These are phyloP conservation scores for Typhlomys cinereus DNA, from an alignment of 2,113 vertebrate genomes.

Conservation along the genomic window DNA sequence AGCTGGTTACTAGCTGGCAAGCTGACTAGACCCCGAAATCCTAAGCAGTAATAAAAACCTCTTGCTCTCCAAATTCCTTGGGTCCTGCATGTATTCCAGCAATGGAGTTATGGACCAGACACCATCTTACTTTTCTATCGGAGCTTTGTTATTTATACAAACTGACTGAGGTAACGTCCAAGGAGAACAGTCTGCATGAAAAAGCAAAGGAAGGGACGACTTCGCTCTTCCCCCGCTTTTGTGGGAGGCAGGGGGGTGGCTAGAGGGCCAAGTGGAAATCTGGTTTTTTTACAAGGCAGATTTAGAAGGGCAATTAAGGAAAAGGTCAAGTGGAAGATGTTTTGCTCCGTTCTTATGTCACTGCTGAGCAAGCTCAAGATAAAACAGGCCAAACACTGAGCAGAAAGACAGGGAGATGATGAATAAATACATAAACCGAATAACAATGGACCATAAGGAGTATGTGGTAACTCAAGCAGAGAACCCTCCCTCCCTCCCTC, in stretches of 20 bases:
- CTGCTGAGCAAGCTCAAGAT: slow-evolving; percentile 37
- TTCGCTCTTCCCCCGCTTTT: background rate
- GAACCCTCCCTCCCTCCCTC: background rate
- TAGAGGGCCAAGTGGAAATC: background rate
- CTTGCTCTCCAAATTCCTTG: too few relatives aligned
- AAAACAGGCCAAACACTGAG: background rate
- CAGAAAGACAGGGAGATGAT: background rate
- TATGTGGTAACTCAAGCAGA: background rate
- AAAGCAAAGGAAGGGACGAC: background rate
- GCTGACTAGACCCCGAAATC: too few relatives aligned
- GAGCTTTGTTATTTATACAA: background rate
- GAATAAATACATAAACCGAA: background rate
- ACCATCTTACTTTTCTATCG: background rate
- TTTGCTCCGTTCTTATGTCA: background rate
- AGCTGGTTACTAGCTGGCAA: too few relatives aligned
- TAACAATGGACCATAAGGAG: background rate
- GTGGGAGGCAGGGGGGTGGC: background rate
- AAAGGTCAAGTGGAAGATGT: slow-evolving; percentile 34
- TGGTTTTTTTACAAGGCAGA: slow-evolving; percentile 37
- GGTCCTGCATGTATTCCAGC: too few relatives aligned
- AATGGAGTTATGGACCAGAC: too few relatives aligned
- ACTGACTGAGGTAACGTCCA: background rate
- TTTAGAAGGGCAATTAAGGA: background rate
- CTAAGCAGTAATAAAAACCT: too few relatives aligned
- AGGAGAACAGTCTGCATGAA: background rate